phyloP scores from a whole-genome alignment of 2,797 vertebrate genomes.

The Tragelaphus eurycerus region DNA sequence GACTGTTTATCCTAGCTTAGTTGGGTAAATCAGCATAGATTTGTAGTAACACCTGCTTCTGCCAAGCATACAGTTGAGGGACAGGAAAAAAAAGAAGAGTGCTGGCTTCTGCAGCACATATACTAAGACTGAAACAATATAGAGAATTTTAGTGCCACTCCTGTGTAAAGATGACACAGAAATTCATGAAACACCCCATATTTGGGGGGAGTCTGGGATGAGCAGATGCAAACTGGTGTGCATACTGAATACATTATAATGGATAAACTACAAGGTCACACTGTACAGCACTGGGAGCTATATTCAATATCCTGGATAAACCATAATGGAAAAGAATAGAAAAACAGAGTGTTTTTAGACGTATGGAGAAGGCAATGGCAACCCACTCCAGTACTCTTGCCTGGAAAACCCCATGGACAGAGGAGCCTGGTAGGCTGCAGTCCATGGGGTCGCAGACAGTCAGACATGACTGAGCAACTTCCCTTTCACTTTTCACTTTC shows the following conservation, averaged over 20 bases:
- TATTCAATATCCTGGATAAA: neutral
- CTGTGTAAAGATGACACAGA: rapidly evolving
- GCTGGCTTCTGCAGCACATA: neutral
- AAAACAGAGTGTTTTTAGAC: neutral
- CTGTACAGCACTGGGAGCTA: neutral
- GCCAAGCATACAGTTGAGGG: neutral
- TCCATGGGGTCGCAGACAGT: too few relatives aligned
- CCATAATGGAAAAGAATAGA: neutral
- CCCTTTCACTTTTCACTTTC: too few relatives aligned
- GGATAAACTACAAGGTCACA: neutral
- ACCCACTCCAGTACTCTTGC: too few relatives aligned
- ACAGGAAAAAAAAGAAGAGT: neutral
- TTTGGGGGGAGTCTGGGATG: neutral
- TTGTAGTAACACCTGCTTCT: neutral
- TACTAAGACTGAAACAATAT: neutral
- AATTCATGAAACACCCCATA: neutral
- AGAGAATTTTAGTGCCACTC: neutral
- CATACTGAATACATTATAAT: neutral
- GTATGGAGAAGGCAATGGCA: neutral
- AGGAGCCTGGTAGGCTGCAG: too few relatives aligned
- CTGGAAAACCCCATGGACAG: too few relatives aligned
- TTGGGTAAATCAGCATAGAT: neutral
- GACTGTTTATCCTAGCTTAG: neutral
- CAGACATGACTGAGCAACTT: too few relatives aligned
- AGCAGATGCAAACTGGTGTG: neutral